Evolutionary conservation across 2,797 vertebrate genomes (phyloP), one percentile per base, ranked within the genome.

Genomic region (Scolopax rusticola): DNA sequence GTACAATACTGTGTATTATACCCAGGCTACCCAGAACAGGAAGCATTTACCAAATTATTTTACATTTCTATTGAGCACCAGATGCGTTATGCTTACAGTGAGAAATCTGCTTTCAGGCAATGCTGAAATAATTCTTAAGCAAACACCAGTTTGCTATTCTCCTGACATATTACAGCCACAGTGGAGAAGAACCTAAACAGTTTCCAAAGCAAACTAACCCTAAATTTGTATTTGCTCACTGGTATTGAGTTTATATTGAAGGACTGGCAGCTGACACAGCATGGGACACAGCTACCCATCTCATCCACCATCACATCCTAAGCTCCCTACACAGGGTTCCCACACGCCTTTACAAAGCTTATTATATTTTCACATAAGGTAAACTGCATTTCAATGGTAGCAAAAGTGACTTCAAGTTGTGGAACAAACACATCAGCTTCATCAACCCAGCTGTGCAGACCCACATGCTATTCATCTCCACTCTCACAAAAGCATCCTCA

Each of bases 211-310:
- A 60, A 80, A 25, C 4, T 40, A 73, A 69, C 14, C 21, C 21
- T 16, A 45, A 9, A 5, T 43, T 73, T 90, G 19, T 36, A 56
- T 87, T 78, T 61, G 10, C n/a, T 76, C 12, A 7, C 41, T 45
- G 74, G 17, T 54, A 59, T 0, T 32, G 53, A 76, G 41, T 13
- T 79, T 78, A 51, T 45, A 56, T 3, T 5, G 36, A 65, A 54
- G 33, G 74, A 45, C 25, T 38, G 48, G 48, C n/a, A 87, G 56
- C 24, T 36, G 48, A 76, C 14, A 82, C 19, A 41, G 15, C 5
- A 11, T 0, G 6, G 21, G 24, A 38, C 40, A 18, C 0, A 81
- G 56, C 71, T 6, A 17, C 1, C 2, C 0, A 0, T 21, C n/a
- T 83, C 15, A 41, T 88, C 61, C 63, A 78, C 41, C 27, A 54